Evolutionary conservation across 2,888 invertebrate genomes (phyloP).

Genomic region (Thelaira solivaga): DNA sequence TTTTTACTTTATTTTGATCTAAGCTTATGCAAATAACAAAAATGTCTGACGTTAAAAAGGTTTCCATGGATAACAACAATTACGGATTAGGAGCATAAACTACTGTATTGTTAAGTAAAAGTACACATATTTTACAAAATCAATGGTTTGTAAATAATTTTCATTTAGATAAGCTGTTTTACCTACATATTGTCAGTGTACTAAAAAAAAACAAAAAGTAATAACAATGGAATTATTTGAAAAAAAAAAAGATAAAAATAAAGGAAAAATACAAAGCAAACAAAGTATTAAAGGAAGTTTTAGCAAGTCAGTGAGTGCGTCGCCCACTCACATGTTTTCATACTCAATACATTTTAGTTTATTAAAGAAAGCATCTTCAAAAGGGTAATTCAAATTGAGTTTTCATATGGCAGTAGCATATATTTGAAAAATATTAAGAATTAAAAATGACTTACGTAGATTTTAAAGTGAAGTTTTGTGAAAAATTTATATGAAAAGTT

Average conservation of each 20-base stretch:
- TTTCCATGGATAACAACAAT: conserved; percentile 57
- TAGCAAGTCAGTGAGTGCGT: no score
- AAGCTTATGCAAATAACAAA: neutral
- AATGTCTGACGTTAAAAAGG: conserved; percentile 40
- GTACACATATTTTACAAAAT: conserved; percentile 54
- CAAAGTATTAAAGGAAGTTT: no score
- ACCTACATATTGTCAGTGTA: neutral
- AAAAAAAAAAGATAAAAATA: neutral
- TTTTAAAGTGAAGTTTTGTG: no score
- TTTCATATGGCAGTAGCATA: no score
- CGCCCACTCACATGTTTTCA: no score
- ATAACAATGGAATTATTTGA: neutral
- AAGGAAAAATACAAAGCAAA: neutral
- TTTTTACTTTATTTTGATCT: no score
- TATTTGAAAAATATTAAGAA: no score
- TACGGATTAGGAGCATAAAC: conserved; percentile 56
- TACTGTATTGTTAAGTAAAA: conserved; percentile 46
- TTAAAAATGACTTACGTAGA: no score
- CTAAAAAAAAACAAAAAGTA: neutral
- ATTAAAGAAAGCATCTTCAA: no score
- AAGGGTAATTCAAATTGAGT: no score
- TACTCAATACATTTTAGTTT: no score
- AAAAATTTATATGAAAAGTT: no score
- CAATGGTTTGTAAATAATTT: conserved; percentile 59
- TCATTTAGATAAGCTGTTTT: conserved; percentile 39